Evolutionary conservation across 2,113 vertebrate species (phyloP).

Genomic region (Coptodon bakossiorum): DNA sequence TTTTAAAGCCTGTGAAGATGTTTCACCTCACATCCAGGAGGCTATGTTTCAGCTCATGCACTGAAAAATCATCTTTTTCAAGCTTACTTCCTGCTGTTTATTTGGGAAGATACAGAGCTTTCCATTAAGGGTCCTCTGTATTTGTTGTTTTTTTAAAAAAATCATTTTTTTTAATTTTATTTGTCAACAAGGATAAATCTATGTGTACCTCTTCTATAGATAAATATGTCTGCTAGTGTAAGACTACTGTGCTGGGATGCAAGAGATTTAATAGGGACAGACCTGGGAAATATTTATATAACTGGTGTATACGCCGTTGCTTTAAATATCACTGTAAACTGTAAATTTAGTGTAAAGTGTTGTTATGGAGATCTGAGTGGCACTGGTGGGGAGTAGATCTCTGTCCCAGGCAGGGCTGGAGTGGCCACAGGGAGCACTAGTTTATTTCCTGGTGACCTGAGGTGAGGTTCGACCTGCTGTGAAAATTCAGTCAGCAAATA

Average conservation of each 20-base stretch:
- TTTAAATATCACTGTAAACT: neutral
- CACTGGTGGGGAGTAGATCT: neutral
- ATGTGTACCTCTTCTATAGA: neutral
- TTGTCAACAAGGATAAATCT: neutral
- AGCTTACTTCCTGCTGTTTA: neutral
- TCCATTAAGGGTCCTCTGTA: neutral
- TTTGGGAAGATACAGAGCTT: neutral
- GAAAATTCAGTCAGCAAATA: neutral
- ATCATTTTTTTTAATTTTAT: neutral
- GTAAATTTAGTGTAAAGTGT: neutral
- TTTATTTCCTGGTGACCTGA: neutral
- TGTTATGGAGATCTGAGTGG: neutral
- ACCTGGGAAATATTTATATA: rapidly evolving
- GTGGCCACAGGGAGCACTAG: neutral
- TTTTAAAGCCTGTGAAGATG: neutral
- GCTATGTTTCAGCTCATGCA: neutral
- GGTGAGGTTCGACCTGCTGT: neutral
- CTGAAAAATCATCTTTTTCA: neutral
- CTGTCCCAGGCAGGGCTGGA: neutral
- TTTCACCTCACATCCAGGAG: neutral
- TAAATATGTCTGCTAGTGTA: neutral
- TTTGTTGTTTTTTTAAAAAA: neutral
- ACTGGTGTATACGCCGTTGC: rapidly evolving
- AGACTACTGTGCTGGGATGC: neutral
- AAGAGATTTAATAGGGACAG: neutral